Conservation (phyloP, 2,888 invertebrate genomes). For the Tiliacea citrago region DNA sequence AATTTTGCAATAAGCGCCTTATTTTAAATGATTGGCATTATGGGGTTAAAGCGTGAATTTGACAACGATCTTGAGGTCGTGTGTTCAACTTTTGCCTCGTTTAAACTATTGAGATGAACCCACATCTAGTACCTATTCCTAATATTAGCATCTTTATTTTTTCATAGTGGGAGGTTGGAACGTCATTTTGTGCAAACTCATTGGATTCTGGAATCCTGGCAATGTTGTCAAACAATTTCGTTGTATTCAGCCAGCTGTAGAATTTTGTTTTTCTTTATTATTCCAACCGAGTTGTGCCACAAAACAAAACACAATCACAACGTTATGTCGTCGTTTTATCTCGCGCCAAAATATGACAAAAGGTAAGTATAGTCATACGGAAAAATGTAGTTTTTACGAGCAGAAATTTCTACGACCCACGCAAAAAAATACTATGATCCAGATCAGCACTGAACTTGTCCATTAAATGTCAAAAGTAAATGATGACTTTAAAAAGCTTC, state of each 20-base stretch:
- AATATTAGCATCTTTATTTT: background rate
- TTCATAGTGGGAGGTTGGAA: no score
- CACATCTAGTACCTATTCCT: background rate
- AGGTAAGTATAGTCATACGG: background rate
- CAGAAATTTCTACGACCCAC: background rate
- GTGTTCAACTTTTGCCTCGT: background rate
- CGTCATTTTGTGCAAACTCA: background rate
- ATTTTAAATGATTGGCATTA: background rate
- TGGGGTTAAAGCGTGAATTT: background rate
- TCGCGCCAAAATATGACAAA: background rate
- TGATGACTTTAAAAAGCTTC: background rate
- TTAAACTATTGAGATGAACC: constrained; percentile 12
- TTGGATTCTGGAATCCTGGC: background rate
- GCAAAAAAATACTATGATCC: background rate
- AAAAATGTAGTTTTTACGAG: background rate
- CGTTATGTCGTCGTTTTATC: background rate
- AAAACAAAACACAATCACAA: background rate
- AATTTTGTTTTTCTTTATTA: background rate
- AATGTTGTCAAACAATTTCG: background rate
- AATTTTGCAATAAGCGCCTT: background rate
- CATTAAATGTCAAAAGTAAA: background rate
- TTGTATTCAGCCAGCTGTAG: background rate
- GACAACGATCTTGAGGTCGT: background rate
- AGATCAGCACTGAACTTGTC: background rate
- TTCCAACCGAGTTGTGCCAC: background rate